Evolutionary conservation across 2,888 invertebrate genomes (phyloP), one percentile per base, ranked within the genome.

Genomic region (Conomelus anceps): DNA sequence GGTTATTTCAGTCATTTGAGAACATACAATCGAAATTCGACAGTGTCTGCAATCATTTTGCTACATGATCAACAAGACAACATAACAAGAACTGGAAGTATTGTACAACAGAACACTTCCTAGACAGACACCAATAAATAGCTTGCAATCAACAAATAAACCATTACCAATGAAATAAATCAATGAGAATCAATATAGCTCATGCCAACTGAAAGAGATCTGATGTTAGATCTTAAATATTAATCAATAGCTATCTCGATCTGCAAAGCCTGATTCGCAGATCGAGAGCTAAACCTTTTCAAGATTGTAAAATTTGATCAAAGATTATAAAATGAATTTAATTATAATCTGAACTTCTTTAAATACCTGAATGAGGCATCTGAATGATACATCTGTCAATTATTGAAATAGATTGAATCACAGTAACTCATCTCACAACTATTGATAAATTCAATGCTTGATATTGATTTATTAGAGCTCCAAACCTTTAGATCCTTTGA

Each of bases 21-120:
- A 91, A 91, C 91, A 91, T 89, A 90, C 88, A 89, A 90, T 87
- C 89, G 89, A 85, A 90, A 88, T 90, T 90, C 89, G 91, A 90
- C 91, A 90, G 89, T 88, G 89, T 89, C 26, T 34, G 22, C 89
- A 88, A 84, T 88, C 84, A 90, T 85, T 85, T 85, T 1, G 9
- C 1, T 86, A 26, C 29, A 26, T 86, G 24, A 24, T 86, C 85
- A 90, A 89, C 89, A 89, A 84, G 89, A 89, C 26, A 90, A 90
- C 89, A 85, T 89, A 90, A 90, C 90, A 89, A 89, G 22, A 86
- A 86, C 29, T 24, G 86, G 86, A 86, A 86, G 29, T 86, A 86
- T 26, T 23, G 29, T 86, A 86, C 86, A 86, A 86, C 29, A 86
- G 86, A 23, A 23, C 86, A 86, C 86, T 23, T 24, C 86, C 29